Evolutionary conservation across 2,113 vertebrate genomes (phyloP), one percentile per base, ranked within the genome.

Genomic region (Carassius carassius): DNA sequence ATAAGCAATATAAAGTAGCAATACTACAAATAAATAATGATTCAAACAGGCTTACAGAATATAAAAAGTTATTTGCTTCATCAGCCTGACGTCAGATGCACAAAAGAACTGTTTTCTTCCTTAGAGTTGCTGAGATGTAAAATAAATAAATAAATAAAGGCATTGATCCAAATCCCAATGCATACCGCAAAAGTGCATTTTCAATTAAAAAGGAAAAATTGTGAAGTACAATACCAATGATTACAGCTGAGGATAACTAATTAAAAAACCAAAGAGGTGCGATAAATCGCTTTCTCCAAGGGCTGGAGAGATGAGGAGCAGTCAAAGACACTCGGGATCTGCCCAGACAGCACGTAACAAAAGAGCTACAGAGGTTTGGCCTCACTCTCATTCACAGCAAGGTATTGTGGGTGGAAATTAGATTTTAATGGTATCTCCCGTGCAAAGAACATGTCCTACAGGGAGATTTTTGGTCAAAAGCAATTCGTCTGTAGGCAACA

Each of bases 401-500:
- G 73, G 75, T 56, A 82, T 82, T 77, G 82, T 73, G 82, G 80
- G 51, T 82, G 56, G 63, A 80, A 87, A 87, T 80, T 25, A 19
- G 58, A 90, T 87, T 82, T 72, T 85, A 89, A 88, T 90, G 82
- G 79, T 77, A 89, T 90, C 88, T 88, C 3, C 10, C 1, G 67
- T 78, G 70, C 49, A 87, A 73, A 72, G 81, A 86, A 76, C 58
- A 85, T 86, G 87, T 87, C 51, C 76, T 84, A 84, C 25, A 25
- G 23, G 41, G 37, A 82, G 56, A 47, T 6, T 32, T 14, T 62
- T 51, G 63, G 37, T 83, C 74, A 83, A 82, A 76, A 83, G 47
- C 11, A 6, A 16, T 11, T 67, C 25, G 58, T 81, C 78, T 47
- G 78, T 70, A n/a, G 79, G 35, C 65, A 85, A 78, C 49, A 69